phyloP scores from a whole-genome alignment of 2,888 invertebrate species.

The Cataglyphis livida region DNA sequence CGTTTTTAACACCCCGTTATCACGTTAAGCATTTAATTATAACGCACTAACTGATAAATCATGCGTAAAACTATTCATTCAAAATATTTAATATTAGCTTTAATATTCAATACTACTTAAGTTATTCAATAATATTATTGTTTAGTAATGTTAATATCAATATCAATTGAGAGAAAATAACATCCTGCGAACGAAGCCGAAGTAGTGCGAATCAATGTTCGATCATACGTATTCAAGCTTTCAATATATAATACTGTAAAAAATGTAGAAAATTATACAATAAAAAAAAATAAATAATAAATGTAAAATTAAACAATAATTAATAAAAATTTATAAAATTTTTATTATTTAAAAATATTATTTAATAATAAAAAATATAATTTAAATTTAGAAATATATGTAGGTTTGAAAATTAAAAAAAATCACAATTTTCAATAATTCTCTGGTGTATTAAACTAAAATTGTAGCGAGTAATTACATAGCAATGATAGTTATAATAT shows the following conservation, averaged over 20 bases:
- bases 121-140: background rate
- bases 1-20: conserved; percentile 24
- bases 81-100: background rate
- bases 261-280: background rate
- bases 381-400: background rate
- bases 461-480: background rate
- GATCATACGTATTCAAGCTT: background rate
- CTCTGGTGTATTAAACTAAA: conserved; percentile 16
- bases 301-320: background rate
- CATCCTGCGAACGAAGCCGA: background rate
- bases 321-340: background rate
- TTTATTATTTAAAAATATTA: background rate
- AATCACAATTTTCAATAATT: background rate
- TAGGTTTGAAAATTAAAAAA: background rate
- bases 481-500: conserved; percentile 47
- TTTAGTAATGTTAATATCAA: background rate
- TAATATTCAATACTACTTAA: background rate
- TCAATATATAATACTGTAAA: background rate
- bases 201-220: conserved; percentile 18
- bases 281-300: too few species aligned
- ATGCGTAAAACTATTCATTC: conserved; percentile 1
- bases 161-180: background rate
- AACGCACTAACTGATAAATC: conserved; percentile 8
- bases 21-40: conserved; percentile 25
- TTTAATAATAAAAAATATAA: too few species aligned